phyloP scores from a whole-genome alignment of 2,888 invertebrate genomes.

The Macropis europaea region DNA sequence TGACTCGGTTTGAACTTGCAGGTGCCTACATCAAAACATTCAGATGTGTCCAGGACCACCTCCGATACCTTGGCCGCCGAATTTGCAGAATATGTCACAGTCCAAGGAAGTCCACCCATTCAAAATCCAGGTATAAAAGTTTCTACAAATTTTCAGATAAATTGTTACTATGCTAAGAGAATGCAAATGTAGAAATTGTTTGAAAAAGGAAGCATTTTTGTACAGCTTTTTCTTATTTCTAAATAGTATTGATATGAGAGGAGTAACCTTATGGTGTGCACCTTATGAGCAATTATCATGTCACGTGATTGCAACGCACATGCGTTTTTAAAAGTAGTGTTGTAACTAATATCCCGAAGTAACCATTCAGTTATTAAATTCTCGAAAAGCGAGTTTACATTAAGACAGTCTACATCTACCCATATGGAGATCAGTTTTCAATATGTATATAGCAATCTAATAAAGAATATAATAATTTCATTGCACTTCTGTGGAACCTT shows the following conservation, averaged over 20 bases:
- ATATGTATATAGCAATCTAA: not conserved
- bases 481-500: slow-evolving; percentile 5
- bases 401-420: not conserved
- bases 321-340: too few species aligned
- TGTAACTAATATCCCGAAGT: too few species aligned
- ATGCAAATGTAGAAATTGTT: too few species aligned
- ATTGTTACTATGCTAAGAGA: too few species aligned
- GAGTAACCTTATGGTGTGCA: too few species aligned
- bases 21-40: slow-evolving; percentile 81
- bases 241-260: too few species aligned
- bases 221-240: too few species aligned
- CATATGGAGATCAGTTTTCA: slow-evolving; percentile 12
- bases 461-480: not conserved
- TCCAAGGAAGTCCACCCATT: slow-evolving; percentile 72
- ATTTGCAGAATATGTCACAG: slow-evolving; percentile 90
- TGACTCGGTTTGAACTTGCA: slow-evolving; percentile 47
- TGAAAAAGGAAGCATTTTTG: too few species aligned
- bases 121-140: slow-evolving; percentile 70
- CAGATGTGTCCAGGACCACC: slow-evolving; percentile 90
- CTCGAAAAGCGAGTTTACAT: not conserved
- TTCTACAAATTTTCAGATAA: not conserved
- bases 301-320: too few species aligned
- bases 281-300: too few species aligned
- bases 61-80: slow-evolving; percentile 93
- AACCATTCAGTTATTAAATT: not conserved